These are phyloP conservation scores for Gymnothorax reevesii DNA, from an alignment of 2,797 vertebrate genomes.

Conservation along the genomic window DNA sequence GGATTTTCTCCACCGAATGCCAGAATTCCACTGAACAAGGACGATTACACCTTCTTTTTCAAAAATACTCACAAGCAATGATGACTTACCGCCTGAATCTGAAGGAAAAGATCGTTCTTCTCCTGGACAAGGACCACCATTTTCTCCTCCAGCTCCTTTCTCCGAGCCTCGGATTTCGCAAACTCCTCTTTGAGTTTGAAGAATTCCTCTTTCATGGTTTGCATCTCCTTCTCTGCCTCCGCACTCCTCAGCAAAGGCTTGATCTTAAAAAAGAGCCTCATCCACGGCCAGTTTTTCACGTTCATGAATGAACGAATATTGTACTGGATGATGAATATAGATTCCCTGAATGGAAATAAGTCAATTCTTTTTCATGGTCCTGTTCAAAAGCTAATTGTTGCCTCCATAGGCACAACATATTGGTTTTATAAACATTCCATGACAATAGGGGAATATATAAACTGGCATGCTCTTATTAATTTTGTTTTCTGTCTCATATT, in stretches of 20 bases:
- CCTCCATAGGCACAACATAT: not conserved
- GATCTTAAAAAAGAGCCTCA: constrained; percentile 89
- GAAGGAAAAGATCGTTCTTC: constrained; percentile 80
- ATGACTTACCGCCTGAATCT: constrained; percentile 81
- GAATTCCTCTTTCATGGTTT: constrained; percentile 79
- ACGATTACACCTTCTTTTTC: not conserved
- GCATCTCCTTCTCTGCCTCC: constrained; percentile 82
- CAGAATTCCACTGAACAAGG: not conserved
- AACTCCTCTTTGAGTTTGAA: constrained; percentile 74
- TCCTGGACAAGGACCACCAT: constrained; percentile 85
- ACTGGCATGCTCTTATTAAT: not conserved
- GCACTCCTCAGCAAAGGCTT: constrained; percentile 88
- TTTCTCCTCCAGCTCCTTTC: constrained; percentile 88
- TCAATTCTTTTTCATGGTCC: not conserved
- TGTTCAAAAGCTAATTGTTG: not conserved
- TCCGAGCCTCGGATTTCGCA: constrained; percentile 77
- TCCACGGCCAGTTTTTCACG: constrained; percentile 88
- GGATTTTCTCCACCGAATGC: not conserved
- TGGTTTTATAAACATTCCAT: not conserved
- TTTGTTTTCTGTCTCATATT: not conserved
- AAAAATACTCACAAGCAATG: not conserved
- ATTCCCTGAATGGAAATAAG: constrained; percentile 65
- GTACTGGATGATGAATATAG: constrained; percentile 79
- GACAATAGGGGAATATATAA: not conserved
- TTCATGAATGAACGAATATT: constrained; percentile 82